phyloP scores from a whole-genome alignment of 2,797 vertebrate genomes.

The Oryzias sinensis region DNA sequence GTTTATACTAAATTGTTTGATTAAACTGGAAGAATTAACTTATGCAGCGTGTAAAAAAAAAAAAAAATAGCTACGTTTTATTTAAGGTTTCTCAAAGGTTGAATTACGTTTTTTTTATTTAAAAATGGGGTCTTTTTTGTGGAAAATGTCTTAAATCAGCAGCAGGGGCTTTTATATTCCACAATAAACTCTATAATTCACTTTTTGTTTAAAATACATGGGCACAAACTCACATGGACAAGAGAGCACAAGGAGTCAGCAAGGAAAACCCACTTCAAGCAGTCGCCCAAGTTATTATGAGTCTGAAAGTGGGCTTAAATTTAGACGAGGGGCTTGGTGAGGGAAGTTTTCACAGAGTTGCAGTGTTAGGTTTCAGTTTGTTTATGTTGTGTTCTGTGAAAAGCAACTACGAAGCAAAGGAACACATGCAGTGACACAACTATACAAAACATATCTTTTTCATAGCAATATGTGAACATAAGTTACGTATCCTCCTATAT shows the following conservation, averaged over 20 bases:
- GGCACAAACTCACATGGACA: slow-evolving; percentile 1
- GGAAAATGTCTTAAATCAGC: too few relatives aligned
- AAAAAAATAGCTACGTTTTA: slow-evolving; percentile 4
- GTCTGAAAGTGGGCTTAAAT: slow-evolving; percentile 40
- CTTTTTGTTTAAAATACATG: neutral
- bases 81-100: slow-evolving; percentile 11
- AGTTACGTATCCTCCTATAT: neutral
- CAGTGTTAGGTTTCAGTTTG: slow-evolving; percentile 54
- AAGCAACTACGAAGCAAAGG: slow-evolving; percentile 26
- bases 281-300: slow-evolving; percentile 61
- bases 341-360: slow-evolving; percentile 31
- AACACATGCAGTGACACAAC: neutral
- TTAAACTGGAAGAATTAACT: slow-evolving; percentile 23
- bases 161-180: too few relatives aligned
- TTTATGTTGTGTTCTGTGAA: slow-evolving; percentile 51
- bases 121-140: too few relatives aligned
- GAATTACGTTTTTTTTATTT: slow-evolving; percentile 6
- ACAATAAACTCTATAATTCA: too few relatives aligned
- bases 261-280: slow-evolving; percentile 15
- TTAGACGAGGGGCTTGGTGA: slow-evolving; percentile 9
- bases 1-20: slow-evolving; percentile 29
- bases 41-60: slow-evolving; percentile 31
- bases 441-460: neutral
- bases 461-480: neutral
- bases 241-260: neutral